Base-by-base conservation (phyloP, 2,797 vertebrate species). In the Chelmon rostratus region DNA sequence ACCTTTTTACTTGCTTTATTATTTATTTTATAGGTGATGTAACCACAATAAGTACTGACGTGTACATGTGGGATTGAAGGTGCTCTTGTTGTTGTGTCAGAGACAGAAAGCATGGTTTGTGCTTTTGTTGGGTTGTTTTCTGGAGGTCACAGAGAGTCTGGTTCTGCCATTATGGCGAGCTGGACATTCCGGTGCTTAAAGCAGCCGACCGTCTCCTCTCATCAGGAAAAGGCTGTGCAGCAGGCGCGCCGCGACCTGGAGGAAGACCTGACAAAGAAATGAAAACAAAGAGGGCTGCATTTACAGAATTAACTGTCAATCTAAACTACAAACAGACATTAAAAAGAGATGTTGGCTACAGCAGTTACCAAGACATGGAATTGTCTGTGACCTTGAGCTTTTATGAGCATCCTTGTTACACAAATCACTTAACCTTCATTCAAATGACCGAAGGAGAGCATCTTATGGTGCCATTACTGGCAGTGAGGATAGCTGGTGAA, bases 241-340 rank as follows among this genome's bases (percentile, higher is more conserved):
- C 66, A 35, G 38, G 25, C 4, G 5, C 21, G 16, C 47, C 19
- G 10, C 19, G 35, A 70, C 64, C 73, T 23, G 58, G 31, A 53
- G 42, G 74, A 71, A 78, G 56, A 82, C 53, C 83, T 63, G 61
- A 78, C 71, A 81, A 64, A 81, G 44, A 76, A 71, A 80, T 62
- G 50, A 82, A 78, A 84, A 85, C 70, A 85, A 88, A 82, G 71
- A 54, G 59, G 37, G 72, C 38, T 68, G 61, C 77, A 86, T 82
- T 87, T 85, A 73, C 28, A 73, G 57, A 77, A 91, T 87, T 76
- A 90, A 42, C 83, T 87, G 82, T 83, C 85, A 84, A 16, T 59
- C 63, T 78, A 9, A 21, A 64, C 54, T 16, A 66, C 52, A 64
- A 44, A 67, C 37, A 57, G 21, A 70, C 50, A 19, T 40, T 33